Conservation (phyloP, 2,113 vertebrate genomes). For the Poeciliopsis retropinna region DNA sequence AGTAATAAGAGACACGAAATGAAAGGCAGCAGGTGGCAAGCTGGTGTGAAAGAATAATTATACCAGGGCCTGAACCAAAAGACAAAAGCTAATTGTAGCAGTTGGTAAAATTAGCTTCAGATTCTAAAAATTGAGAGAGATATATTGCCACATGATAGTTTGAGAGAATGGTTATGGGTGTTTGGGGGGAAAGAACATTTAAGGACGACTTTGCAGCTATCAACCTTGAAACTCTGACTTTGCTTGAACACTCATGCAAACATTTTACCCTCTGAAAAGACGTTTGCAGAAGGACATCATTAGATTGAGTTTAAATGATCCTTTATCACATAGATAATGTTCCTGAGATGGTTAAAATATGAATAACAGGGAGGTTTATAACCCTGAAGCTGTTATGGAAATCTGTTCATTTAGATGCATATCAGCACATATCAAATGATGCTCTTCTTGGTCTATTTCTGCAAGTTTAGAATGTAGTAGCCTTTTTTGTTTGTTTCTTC, state of each 20-base stretch:
- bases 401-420: too few species aligned
- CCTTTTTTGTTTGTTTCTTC: too few species aligned
- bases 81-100: neutral
- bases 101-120: neutral
- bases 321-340: too few species aligned
- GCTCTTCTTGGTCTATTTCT: too few species aligned
- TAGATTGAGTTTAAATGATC: neutral
- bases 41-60: constrained; percentile 1
- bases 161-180: neutral
- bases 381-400: too few species aligned
- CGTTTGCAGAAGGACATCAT: neutral
- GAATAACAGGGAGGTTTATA: too few species aligned
- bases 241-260: neutral
- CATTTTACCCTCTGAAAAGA: too few species aligned
- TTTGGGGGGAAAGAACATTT: neutral
- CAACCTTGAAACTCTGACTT: neutral
- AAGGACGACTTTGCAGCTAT: neutral
- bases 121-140: neutral
- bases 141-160: neutral
- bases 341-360: too few species aligned
- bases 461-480: too few species aligned
- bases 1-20: neutral
- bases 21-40: neutral
- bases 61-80: neutral
- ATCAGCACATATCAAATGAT: too few species aligned